These are phyloP conservation scores for Cosmopolites sordidus DNA, from an alignment of 2,888 invertebrate species.

Conservation along the genomic window DNA sequence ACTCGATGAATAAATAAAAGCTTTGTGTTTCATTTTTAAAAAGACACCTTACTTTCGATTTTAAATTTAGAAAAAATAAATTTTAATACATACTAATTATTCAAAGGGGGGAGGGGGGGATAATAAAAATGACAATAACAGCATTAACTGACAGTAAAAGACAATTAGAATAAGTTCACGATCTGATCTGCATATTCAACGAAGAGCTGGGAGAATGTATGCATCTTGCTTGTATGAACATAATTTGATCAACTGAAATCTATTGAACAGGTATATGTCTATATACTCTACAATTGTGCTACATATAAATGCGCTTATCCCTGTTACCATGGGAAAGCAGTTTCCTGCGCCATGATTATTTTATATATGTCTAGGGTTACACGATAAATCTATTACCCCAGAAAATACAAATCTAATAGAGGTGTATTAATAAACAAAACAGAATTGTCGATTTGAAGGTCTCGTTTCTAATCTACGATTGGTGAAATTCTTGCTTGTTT, in stretches of 20 bases:
- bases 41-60: too few species aligned
- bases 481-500: too few species aligned
- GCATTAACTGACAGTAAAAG: conserved; percentile 4
- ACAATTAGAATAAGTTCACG: conserved; percentile 15
- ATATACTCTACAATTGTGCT: conserved; percentile 9
- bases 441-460: too few species aligned
- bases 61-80: too few species aligned
- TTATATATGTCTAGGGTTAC: conserved; percentile 14
- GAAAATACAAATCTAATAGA: conserved; percentile 13
- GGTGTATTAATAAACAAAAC: conserved; percentile 1
- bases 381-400: conserved; percentile 16
- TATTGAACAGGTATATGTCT: conserved; percentile 10
- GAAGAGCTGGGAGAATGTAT: conserved; percentile 17
- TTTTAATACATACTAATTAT: too few species aligned
- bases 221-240: conserved; percentile 15
- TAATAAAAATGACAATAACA: conserved; percentile 1
- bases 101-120: too few species aligned
- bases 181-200: conserved; percentile 21
- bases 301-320: conserved; percentile 15
- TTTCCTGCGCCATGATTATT: conserved; percentile 18
- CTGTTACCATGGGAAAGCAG: conserved; percentile 17
- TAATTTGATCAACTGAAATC: conserved; percentile 18
- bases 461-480: too few species aligned
- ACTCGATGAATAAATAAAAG: too few species aligned
- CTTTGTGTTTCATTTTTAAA: too few species aligned